Conservation (phyloP, 2,113 vertebrate species). For the Phoenicopterus ruber region DNA sequence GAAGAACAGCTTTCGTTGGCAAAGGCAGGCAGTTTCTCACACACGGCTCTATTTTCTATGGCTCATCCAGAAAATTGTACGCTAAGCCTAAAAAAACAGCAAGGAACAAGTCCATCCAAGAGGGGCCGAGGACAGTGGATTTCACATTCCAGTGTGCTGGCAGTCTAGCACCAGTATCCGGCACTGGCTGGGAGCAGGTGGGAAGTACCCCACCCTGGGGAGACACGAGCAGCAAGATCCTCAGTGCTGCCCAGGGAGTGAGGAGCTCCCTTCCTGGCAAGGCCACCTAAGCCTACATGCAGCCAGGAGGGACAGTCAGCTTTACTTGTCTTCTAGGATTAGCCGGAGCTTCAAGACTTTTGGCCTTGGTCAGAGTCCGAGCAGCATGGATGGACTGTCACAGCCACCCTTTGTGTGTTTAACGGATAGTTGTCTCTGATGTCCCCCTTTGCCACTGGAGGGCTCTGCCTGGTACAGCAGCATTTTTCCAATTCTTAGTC, state of each 20-base stretch:
- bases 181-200: not conserved
- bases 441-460: rapidly evolving
- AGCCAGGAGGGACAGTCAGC: not conserved
- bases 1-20: conserved; percentile 47
- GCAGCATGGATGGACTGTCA: rapidly evolving
- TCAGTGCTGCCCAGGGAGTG: rapidly evolving
- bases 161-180: not conserved
- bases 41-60: not conserved
- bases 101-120: not conserved
- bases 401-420: not conserved
- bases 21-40: conserved; percentile 28
- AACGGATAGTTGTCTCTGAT: not conserved
- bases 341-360: not conserved
- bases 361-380: not conserved
- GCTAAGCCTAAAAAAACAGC: not conserved
- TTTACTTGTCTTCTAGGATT: not conserved
- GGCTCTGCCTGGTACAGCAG: not conserved
- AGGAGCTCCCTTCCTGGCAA: not conserved
- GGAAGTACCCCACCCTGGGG: not conserved
- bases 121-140: rapidly evolving
- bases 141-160: not conserved
- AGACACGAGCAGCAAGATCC: rapidly evolving
- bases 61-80: not conserved
- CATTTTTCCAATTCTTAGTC: not conserved
- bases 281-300: no score